A percentile compares a stretch with the other conserved stretches of the same genome.
Evolutionary conservation across 1,140 invertebrate genomes (phyloP).

Genomic region (Musca domestica): DNA sequence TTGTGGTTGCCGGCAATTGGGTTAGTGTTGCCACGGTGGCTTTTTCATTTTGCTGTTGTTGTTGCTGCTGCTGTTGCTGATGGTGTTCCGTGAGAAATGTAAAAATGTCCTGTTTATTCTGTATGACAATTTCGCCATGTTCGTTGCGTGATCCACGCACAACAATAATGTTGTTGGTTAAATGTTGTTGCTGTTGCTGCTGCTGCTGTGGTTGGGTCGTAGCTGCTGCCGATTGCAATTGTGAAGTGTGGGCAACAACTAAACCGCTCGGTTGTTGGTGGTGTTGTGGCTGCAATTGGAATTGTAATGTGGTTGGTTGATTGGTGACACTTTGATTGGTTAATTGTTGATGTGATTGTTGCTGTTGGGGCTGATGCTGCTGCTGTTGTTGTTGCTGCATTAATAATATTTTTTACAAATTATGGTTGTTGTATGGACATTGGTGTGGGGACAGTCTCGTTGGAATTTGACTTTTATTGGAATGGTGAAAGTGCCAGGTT

Average conservation of each 20-base stretch:
- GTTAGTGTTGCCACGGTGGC: conserved; percentile 39
- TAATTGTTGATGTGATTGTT: conserved; percentile 31
- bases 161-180: conserved; percentile 50
- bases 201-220: neutral
- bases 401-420: conserved; percentile 35
- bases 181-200: conserved; percentile 33
- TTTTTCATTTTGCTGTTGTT: conserved; percentile 29
- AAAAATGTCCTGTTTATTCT: conserved; percentile 52
- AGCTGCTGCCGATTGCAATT: no score
- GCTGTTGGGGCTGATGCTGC: conserved; percentile 27
- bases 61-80: conserved; percentile 35
- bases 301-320: conserved; percentile 29
- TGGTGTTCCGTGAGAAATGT: conserved; percentile 47
- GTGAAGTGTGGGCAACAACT: no score
- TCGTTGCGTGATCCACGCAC: conserved; percentile 52
- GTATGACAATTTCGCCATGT: conserved; percentile 53
- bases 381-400: conserved; percentile 46
- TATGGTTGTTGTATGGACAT: conserved; percentile 29
- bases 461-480: neutral
- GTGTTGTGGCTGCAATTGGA: conserved; percentile 23
- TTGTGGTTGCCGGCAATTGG: conserved; percentile 46
- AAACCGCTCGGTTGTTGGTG: no score
- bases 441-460: neutral
- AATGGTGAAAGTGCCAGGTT: neutral
- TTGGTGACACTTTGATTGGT: conserved; percentile 3